phyloP scores from a whole-genome alignment of 2,113 vertebrate species.

The Poecile atricapillus region DNA sequence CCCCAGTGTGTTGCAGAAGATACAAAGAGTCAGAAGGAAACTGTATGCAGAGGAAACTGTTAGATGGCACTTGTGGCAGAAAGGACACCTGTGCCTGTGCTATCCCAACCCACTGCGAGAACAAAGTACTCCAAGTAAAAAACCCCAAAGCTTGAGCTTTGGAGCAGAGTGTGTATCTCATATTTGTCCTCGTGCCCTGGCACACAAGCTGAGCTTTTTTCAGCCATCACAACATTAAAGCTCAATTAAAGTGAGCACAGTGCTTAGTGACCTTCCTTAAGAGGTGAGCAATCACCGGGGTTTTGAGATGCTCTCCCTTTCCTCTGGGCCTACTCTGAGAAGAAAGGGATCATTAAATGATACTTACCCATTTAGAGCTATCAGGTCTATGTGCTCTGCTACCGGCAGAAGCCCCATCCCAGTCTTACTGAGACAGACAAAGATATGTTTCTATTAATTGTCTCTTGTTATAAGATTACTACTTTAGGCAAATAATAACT shows the following conservation, averaged over 20 bases:
- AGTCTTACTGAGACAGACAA: not conserved
- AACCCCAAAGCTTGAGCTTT: not conserved
- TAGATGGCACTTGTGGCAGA: not conserved
- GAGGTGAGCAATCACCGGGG: not conserved
- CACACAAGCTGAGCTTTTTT: not conserved
- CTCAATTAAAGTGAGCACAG: not conserved
- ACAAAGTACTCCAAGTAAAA: not conserved
- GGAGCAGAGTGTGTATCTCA: not conserved
- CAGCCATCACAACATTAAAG: not conserved
- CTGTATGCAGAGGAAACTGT: not conserved
- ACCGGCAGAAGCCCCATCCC: not conserved
- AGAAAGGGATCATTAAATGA: not conserved
- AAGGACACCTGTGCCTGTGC: not conserved
- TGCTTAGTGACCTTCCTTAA: not conserved
- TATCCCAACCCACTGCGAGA: not conserved
- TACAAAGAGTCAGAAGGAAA: not conserved
- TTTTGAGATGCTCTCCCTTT: not conserved
- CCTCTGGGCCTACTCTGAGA: not conserved
- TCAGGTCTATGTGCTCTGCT: not conserved
- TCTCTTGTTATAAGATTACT: not conserved
- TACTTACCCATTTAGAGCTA: not conserved
- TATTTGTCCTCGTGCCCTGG: not conserved
- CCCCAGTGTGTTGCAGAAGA: not conserved
- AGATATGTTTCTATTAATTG: not conserved
- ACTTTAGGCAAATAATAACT: not conserved